A percentile compares a stretch with the other conserved stretches of the same genome.
Evolutionary conservation across 2,113 vertebrate genomes (phyloP).

Genomic region (Nothoprocta pentlandii): DNA sequence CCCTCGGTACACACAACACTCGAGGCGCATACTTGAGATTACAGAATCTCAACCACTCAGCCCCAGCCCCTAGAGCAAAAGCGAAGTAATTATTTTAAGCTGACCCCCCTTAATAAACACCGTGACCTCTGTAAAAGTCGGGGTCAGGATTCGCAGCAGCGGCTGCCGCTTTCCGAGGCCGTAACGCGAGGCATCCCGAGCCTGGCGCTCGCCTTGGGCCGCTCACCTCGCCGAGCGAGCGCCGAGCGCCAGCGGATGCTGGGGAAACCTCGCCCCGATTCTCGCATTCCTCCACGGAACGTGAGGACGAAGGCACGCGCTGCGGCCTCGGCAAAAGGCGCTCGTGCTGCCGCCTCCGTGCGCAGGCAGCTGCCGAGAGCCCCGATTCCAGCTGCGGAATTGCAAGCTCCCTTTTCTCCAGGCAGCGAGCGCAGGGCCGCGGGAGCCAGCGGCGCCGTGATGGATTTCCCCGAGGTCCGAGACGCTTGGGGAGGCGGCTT

Average conservation of each 20-base stretch:
- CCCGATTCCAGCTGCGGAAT: background rate
- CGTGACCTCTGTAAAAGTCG: background rate
- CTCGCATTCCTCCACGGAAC: background rate
- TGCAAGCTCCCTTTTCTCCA: background rate
- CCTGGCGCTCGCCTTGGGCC: no score
- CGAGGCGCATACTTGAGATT: background rate
- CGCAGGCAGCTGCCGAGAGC: background rate
- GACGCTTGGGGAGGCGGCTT: background rate
- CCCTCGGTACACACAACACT: background rate
- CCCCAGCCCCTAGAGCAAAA: slow-evolving; percentile 35
- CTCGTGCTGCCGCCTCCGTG: background rate
- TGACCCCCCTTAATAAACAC: slow-evolving; percentile 48
- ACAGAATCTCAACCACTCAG: slow-evolving; percentile 37
- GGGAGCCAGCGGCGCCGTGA: background rate
- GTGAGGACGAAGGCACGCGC: background rate
- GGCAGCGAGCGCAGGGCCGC: background rate
- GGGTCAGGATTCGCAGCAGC: background rate
- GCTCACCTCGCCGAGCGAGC: background rate
- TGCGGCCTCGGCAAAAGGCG: background rate
- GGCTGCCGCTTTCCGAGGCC: background rate
- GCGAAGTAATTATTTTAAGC: slow-evolving; percentile 44
- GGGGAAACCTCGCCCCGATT: background rate
- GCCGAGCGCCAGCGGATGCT: background rate
- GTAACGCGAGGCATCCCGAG: background rate
- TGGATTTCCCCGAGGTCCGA: background rate